These are phyloP conservation scores for Crotophaga sulcirostris DNA, from an alignment of 2,113 vertebrate species.

Conservation along the genomic window DNA sequence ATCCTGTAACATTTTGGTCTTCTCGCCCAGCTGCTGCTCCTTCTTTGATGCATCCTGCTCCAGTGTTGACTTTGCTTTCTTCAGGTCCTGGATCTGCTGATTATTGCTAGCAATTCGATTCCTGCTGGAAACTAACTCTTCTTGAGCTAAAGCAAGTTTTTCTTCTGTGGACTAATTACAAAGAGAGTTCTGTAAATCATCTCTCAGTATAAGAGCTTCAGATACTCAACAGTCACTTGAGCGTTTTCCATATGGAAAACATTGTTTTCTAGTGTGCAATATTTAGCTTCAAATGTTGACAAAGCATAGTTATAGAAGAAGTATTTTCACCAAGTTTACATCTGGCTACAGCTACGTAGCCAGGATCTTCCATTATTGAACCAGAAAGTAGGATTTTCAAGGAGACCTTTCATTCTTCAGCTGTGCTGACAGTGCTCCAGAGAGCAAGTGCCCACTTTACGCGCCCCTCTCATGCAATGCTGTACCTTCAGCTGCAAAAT, in stretches of 20 bases:
- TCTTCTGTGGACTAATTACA: conserved; percentile 84
- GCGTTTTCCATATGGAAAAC: neutral
- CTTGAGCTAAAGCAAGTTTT: conserved; percentile 87
- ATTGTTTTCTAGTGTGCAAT: neutral
- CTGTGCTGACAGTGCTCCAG: neutral
- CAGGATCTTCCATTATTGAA: fast-evolving
- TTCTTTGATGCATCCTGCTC: conserved; percentile 84
- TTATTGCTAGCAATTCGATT: conserved; percentile 84
- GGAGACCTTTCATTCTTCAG: neutral
- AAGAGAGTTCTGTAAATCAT: conserved; percentile 31
- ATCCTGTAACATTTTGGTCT: conserved; percentile 79
- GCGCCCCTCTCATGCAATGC: fast-evolving
- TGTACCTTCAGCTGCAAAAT: fast-evolving
- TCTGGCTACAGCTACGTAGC: fast-evolving
- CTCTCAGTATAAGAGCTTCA: neutral
- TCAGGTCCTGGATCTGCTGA: conserved; percentile 86
- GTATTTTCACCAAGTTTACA: no score
- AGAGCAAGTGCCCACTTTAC: neutral
- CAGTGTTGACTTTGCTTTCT: conserved; percentile 69
- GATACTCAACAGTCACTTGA: neutral
- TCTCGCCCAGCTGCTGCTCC: conserved; percentile 79
- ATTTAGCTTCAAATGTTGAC: neutral
- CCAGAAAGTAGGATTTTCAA: neutral
- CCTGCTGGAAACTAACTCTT: conserved; percentile 88
- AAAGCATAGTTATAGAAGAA: neutral